phyloP scores from a whole-genome alignment of 2,888 invertebrate genomes.

The Stictocephala bisonia region DNA sequence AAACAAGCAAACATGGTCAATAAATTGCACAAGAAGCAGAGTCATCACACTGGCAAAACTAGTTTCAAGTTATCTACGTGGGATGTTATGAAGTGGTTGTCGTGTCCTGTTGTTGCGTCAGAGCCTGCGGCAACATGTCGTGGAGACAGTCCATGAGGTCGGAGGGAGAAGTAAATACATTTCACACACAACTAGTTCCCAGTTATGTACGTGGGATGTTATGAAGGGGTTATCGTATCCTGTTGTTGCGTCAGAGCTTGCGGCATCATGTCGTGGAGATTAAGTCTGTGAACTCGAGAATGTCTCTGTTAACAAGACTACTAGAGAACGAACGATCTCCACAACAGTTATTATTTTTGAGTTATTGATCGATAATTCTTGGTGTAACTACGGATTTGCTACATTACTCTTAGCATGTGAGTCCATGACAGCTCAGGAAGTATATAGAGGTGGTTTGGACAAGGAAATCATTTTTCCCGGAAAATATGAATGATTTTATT shows the following conservation, averaged over 20 bases:
- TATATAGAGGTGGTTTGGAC: too few relatives aligned
- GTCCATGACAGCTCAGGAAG: too few relatives aligned
- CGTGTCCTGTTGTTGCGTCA: constrained; percentile 35
- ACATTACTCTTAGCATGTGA: too few relatives aligned
- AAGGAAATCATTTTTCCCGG: too few relatives aligned
- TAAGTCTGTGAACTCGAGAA: too few relatives aligned
- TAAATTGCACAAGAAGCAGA: constrained; percentile 35
- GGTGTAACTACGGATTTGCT: too few relatives aligned
- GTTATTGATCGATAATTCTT: too few relatives aligned
- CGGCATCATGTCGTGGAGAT: neutral
- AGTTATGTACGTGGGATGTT: constrained; percentile 44
- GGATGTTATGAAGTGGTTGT: constrained; percentile 40
- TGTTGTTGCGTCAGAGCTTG: constrained; percentile 24
- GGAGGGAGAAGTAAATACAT: neutral
- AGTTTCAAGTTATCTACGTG: constrained; percentile 41
- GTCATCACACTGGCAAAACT: constrained; percentile 38
- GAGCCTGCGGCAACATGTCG: neutral
- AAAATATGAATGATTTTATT: too few relatives aligned
- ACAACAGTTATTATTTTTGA: too few relatives aligned
- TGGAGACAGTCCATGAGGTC: too few relatives aligned
- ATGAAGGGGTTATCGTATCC: constrained; percentile 28
- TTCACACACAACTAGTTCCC: constrained; percentile 37
- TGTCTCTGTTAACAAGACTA: too few relatives aligned
- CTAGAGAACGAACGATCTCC: too few relatives aligned
- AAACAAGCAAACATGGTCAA: constrained; percentile 3